Base-by-base conservation (phyloP, 2,797 vertebrate species). In the Streptopelia turtur region DNA sequence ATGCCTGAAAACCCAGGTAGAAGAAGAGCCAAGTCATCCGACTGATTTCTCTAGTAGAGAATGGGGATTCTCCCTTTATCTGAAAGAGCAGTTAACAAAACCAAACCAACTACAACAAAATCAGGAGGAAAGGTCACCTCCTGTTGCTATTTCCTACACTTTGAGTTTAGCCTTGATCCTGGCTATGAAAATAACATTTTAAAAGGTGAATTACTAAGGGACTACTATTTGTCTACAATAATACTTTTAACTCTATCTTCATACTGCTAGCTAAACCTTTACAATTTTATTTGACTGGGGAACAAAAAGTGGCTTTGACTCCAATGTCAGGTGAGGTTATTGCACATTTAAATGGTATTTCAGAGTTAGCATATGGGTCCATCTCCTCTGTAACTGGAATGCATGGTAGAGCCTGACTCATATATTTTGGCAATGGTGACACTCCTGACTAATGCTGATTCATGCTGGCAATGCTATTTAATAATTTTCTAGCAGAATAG, bases 361-460 rank as follows among this genome's bases (percentile, higher is more conserved):
- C 61, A 64, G 59, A 63, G 43, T 50, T 28, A 31, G 33, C 1
- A 5, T 11, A 21, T 7, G 10, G 15, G 27, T 33, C 59, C n/a
- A 49, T 78, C 25, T 91, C 45, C 16, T 64, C 49, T 81, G 22
- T 41, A 68, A 37, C 18, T 39, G 31, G 33, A 86, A 78, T 1
- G 9, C 14, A 5, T 10, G 14, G 55, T 23, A 72, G 64, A 77
- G 25, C 37, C 78, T 64, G 53, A 92, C 35, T 93, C 82, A 91
- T 11, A 6, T 49, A 61, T 50, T 75, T 90, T 90, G 80, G 57
- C 76, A 83, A 22, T 6, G 13, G 27, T 77, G 41, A 66, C 52
- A 18, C 39, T 89, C 43, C 78, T 95, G 65, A 86, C 61, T 89
- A 76, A 83, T 20, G 79, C 33, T 87, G 90, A 96, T 74, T 94